Conservation (phyloP, 2,113 vertebrate species). For the Chlamydotis undulata region DNA sequence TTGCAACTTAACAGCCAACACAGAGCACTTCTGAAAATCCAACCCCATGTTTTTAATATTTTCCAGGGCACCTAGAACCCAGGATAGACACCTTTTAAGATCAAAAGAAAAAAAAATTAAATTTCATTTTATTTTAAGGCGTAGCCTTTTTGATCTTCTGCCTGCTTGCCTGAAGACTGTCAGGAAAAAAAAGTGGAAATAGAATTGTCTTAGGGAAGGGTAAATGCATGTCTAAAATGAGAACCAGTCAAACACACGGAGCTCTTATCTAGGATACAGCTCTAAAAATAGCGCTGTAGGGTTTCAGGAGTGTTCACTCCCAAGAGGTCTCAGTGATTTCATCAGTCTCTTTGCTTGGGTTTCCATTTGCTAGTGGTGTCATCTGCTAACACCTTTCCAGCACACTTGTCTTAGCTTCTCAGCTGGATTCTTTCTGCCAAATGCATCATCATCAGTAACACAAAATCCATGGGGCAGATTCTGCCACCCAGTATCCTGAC, state of each 20-base stretch:
- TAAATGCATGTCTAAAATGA: neutral
- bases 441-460: neutral
- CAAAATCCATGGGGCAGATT: neutral
- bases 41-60: neutral
- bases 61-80: neutral
- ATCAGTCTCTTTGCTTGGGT: neutral
- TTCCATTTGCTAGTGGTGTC: neutral
- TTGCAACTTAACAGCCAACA: neutral
- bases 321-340: slow-evolving; percentile 25
- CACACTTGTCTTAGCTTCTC: neutral
- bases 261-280: neutral
- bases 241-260: neutral
- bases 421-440: neutral
- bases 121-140: slow-evolving; percentile 8
- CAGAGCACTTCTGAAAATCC: neutral
- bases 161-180: slow-evolving; percentile 26
- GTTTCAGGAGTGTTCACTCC: neutral
- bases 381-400: neutral
- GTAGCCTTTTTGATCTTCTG: slow-evolving; percentile 1
- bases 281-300: neutral
- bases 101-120: neutral
- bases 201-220: neutral
- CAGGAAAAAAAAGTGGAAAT: neutral
- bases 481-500: neutral
- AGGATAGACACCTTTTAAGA: neutral